These are phyloP conservation scores for Lasaia peninsularis DNA, from an alignment of 1,140 invertebrate genomes.

Conservation along the genomic window DNA sequence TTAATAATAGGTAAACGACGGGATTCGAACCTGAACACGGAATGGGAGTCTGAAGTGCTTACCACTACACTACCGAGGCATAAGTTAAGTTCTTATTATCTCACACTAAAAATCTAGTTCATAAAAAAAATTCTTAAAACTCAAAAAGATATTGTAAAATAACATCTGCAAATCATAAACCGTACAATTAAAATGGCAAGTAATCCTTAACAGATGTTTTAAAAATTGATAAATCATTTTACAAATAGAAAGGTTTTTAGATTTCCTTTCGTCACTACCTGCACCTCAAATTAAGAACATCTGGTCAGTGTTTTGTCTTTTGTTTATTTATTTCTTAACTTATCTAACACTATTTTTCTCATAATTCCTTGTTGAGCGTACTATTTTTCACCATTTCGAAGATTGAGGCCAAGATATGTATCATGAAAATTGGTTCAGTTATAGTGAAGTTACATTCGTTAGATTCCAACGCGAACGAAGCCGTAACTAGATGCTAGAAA, in stretches of 20 bases:
- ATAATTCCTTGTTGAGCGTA: no score
- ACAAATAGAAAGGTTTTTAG: neutral
- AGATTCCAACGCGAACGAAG: neutral
- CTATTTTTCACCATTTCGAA: no score
- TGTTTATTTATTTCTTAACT: neutral
- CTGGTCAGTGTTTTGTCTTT: neutral
- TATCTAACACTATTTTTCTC: neutral
- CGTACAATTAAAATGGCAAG: neutral
- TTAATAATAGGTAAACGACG: no score
- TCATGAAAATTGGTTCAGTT: neutral
- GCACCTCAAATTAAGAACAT: neutral
- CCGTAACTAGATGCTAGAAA: no score
- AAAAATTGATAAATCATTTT: neutral
- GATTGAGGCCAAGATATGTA: no score
- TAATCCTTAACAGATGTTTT: conserved; percentile 1
- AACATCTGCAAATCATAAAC: neutral
- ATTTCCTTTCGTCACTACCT: neutral
- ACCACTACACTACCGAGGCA: no score
- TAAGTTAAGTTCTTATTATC: no score
- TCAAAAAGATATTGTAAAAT: neutral
- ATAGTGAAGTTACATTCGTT: neutral
- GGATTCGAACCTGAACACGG: no score
- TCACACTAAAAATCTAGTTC: no score
- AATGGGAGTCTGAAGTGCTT: no score
- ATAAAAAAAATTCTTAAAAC: neutral